Evolutionary conservation across 2,888 invertebrate genomes (phyloP).

Genomic region (Lymantria dispar): DNA sequence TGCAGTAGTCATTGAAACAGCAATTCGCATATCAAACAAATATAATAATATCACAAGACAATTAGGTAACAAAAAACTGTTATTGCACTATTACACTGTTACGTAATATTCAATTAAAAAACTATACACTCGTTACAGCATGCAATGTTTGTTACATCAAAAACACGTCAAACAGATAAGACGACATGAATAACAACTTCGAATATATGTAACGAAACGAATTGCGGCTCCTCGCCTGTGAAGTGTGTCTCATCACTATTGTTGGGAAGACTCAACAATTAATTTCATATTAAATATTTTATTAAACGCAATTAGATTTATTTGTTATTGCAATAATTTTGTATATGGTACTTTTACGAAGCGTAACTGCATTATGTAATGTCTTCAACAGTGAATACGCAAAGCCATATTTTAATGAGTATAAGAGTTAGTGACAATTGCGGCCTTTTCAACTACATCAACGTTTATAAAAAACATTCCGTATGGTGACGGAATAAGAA

Average conservation of each 20-base stretch:
- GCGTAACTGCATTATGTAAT: too few species aligned
- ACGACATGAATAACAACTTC: conserved; percentile 41
- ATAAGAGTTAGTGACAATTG: too few species aligned
- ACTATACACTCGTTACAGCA: conserved; percentile 40
- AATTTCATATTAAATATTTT: conserved; percentile 35
- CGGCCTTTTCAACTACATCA: too few species aligned
- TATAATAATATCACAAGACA: conserved; percentile 20
- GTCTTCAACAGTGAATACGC: too few species aligned
- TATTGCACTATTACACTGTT: conserved; percentile 36
- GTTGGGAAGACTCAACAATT: conserved; percentile 30
- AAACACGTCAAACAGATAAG: conserved; percentile 43
- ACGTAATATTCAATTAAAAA: conserved; percentile 46
- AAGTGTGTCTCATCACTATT: conserved; percentile 36
- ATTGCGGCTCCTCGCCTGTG: conserved; percentile 30
- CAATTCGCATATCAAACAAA: conserved; percentile 3
- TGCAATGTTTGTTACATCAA: conserved; percentile 48
- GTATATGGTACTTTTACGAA: too few species aligned
- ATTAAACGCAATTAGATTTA: conserved; percentile 22
- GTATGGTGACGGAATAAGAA: too few species aligned
- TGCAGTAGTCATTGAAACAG: too few species aligned
- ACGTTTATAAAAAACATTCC: too few species aligned
- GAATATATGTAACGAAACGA: conserved; percentile 33
- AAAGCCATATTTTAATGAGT: too few species aligned
- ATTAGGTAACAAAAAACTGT: conserved; percentile 23
- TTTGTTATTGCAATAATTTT: conserved; percentile 16